Evolutionary conservation across 2,797 vertebrate genomes (phyloP).

Genomic region (Anabacerthia variegaticeps): DNA sequence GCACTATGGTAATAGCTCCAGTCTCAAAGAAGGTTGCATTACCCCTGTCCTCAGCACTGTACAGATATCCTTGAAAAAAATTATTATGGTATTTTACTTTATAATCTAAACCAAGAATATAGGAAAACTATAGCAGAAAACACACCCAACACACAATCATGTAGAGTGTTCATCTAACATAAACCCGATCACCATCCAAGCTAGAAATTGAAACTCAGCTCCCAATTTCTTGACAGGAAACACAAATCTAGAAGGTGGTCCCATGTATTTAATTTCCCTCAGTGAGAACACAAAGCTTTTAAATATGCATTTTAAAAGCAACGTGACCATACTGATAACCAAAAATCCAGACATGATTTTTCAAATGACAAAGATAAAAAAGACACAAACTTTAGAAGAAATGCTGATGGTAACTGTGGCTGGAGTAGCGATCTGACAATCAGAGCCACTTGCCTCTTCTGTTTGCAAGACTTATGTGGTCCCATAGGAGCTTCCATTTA

Average conservation of each 20-base stretch:
- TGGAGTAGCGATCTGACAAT: not conserved
- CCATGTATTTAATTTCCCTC: not conserved
- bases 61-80: not conserved
- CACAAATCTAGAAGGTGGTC: not conserved
- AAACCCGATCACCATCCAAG: not conserved
- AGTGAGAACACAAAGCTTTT: not conserved
- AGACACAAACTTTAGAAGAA: not conserved
- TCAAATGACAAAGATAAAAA: not conserved
- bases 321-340: not conserved
- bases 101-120: not conserved
- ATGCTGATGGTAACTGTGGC: not conserved
- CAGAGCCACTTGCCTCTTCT: not conserved
- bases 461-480: not conserved
- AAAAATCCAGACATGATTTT: not conserved
- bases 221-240: not conserved
- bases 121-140: not conserved
- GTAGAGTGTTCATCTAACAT: not conserved
- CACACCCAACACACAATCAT: not conserved
- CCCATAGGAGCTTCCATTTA: constrained; percentile 60
- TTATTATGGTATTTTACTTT: not conserved
- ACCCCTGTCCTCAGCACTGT: not conserved
- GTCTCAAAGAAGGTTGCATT: not conserved
- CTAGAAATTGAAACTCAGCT: not conserved
- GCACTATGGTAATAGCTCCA: not conserved
- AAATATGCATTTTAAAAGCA: not conserved